Evolutionary conservation across 2,797 vertebrate genomes (phyloP).

Genomic region (Semaprochilodus insignis): DNA sequence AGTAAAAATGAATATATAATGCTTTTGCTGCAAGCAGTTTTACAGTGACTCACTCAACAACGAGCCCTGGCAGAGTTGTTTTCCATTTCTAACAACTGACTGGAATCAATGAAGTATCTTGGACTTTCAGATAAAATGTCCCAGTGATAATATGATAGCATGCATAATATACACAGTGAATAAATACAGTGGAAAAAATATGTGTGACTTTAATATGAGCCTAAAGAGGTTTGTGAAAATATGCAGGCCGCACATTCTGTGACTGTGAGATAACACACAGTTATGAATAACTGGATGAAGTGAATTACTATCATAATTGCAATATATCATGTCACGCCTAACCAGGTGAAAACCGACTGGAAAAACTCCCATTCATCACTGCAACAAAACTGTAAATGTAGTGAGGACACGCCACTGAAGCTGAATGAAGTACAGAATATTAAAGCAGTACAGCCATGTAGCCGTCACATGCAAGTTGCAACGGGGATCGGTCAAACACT

Average conservation of each 20-base stretch:
- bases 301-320: background rate
- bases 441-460: constrained; percentile 17
- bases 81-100: no score
- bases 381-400: background rate
- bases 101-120: no score
- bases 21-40: no score
- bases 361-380: background rate
- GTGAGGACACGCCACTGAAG: background rate
- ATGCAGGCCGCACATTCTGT: background rate
- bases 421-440: constrained; percentile 29
- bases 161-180: no score
- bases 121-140: no score
- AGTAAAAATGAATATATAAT: no score
- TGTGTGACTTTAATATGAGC: background rate
- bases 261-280: background rate
- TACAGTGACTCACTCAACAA: no score
- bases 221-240: background rate
- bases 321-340: background rate
- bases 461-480: constrained; percentile 21
- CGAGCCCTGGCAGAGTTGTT: no score
- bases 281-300: background rate
- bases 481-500: constrained; percentile 24
- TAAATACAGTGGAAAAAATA: no score
- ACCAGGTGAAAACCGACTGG: background rate
- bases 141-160: no score